Evolutionary conservation across 2,888 invertebrate genomes (phyloP), one percentile per base, ranked within the genome.

Genomic region (Argyra leucocephala): DNA sequence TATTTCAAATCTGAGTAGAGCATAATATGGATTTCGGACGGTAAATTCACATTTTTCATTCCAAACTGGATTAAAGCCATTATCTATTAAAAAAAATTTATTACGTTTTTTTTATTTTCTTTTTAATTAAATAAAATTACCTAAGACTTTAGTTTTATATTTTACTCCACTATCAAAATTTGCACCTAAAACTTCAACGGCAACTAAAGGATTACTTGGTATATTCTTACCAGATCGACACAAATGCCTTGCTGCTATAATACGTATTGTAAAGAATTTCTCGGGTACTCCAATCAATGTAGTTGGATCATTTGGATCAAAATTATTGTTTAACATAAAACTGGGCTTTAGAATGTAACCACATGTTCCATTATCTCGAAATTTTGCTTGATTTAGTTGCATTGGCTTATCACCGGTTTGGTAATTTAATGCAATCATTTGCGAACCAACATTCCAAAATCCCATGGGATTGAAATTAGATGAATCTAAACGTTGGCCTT

Each of bases 401-500:
- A 99, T 98, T 15, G 93, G 84, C 74, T 91, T 92, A 77, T 98
- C 98, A 68, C 88, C 85, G 0, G 98, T 98, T 80, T 99, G 99
- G 79, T 95, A 99, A 80, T 99, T 99, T 4, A 99, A 81, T 0
- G 98, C 97, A 0, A 94, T 92, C 95, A 99, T 93, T 80, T 99
- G 99, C 62, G 91, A 93, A 1, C 96, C 98, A 15, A 88, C 86
- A 78, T 95, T 96, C 98, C 98, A 99, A 81, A 96, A 89, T 1
- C 91, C 88, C 7, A 93, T 84, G 0, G 99, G 98, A 81, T 91
- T 92, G 78, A 96, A 99, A 81, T 99, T 99, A 0, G 96, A 96
- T 0, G 98, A 98, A 75, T 98, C 97, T 65, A 98, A 87, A 63
- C 98, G 84, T 75, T 93, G 93, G 0, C 96, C 91, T 75, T 91